Evolutionary conservation across 1,140 invertebrate genomes (phyloP), one percentile per base, ranked within the genome.

Genomic region (Apis florea): DNA sequence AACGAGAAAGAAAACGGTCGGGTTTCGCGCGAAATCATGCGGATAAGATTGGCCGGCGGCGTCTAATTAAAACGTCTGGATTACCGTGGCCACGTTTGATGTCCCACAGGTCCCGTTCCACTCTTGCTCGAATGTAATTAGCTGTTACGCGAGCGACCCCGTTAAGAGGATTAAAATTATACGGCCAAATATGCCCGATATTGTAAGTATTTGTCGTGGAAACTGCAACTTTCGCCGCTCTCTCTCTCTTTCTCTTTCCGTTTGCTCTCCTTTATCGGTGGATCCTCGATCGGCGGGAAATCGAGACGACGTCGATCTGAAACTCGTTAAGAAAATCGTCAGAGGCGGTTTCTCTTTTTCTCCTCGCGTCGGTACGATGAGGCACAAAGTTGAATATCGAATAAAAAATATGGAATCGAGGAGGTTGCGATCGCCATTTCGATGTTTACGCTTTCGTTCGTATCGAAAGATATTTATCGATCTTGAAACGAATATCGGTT

Each of bases 151-250:
- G 53, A 49, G 15, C 40, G n/a, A 19, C 19, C 40, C 63, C 71
- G 71, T 67, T 81, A 81, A 75, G 61, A 75, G 79, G 71, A 81
- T 81, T 81, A 67, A 81, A 81, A 81, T 81, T 81, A 81, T 75
- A 81, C 71, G 63, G 12, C 40, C 63, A 54, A 63, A 79, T 54
- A 56, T 49, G 53, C 53, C 17, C 51, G 61, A 66, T 40, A 80
- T 67, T 58, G 79, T 58, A 49, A 80, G 61, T 74, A 64, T 74
- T 66, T 74, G 70, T 74, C 70, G 59, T 49, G n/a, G 70, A 54
- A 73, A 73, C n/a, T 80, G 53, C 6, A 47, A 49, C 66, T 53
- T 56, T 72, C 68, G 26, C 47, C 15, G 54, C 70, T 59, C n/a
- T 59, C 58, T 59, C 58, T 59, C n/a, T 56, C 54, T 19, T 15